These are phyloP conservation scores for Cnemophilus loriae DNA, from an alignment of 2,113 vertebrate species.

Conservation along the genomic window DNA sequence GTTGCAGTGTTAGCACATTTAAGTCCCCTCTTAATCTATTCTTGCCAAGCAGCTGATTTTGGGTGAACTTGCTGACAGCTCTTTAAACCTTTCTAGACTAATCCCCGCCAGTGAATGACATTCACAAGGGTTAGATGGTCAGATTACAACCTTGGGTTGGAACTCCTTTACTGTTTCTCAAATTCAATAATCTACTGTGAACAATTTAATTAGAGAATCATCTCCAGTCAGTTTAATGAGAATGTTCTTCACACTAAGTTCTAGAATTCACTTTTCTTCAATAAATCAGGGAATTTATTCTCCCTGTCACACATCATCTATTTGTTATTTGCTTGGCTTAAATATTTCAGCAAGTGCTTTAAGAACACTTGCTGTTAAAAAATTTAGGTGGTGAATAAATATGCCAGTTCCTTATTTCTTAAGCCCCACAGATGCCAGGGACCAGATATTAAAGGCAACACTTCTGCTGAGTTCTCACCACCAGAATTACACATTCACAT, in stretches of 20 bases:
- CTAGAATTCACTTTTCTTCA: background rate
- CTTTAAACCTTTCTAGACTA: background rate
- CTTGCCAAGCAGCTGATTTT: background rate
- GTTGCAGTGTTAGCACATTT: background rate
- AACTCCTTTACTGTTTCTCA: background rate
- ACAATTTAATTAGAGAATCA: conserved; percentile 4
- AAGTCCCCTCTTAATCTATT: background rate
- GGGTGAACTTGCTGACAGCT: background rate
- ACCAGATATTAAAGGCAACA: background rate
- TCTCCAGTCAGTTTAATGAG: background rate
- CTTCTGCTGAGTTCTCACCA: background rate
- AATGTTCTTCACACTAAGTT: background rate
- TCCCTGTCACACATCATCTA: background rate
- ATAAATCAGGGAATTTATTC: conserved; percentile 10
- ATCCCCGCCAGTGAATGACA: background rate
- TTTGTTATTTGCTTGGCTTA: conserved; percentile 27
- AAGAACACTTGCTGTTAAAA: conserved; percentile 30
- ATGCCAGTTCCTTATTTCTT: conserved; percentile 3
- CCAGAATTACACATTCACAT: background rate
- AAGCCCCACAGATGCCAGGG: background rate
- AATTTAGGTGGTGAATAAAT: conserved; percentile 39
- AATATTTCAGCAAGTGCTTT: conserved; percentile 43
- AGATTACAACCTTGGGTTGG: background rate
- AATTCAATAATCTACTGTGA: background rate
- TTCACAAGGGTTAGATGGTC: background rate